Evolutionary conservation across 2,888 invertebrate species (phyloP).

Genomic region (Microctonus aethiopoides): DNA sequence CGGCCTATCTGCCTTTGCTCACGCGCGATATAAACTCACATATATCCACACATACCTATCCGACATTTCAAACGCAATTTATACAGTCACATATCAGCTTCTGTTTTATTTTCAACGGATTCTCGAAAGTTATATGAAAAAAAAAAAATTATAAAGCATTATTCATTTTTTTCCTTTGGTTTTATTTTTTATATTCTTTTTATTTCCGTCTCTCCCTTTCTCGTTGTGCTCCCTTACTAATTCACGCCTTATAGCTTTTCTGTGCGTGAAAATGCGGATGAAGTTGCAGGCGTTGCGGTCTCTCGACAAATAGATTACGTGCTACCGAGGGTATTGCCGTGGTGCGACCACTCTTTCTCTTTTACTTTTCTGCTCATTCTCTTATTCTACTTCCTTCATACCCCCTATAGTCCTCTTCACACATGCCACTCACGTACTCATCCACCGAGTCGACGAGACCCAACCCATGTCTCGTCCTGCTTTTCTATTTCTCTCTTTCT

Average conservation of each 20-base stretch:
- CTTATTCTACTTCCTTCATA: constrained; percentile 47
- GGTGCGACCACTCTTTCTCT: constrained; percentile 47
- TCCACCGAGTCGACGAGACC: constrained; percentile 52
- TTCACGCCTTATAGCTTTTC: constrained; percentile 37
- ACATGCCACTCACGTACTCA: constrained; percentile 66
- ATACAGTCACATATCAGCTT: not conserved
- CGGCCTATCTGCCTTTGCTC: not conserved
- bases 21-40: not conserved
- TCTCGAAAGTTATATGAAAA: not conserved
- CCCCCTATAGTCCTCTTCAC: constrained; percentile 44
- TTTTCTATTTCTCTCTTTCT: constrained; percentile 22
- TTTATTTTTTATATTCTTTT: not conserved
- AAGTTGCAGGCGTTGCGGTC: constrained; percentile 56
- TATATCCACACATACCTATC: not conserved
- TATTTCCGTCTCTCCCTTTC: not conserved
- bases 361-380: constrained; percentile 9
- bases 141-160: not conserved
- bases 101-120: not conserved
- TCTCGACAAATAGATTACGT: constrained; percentile 67
- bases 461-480: constrained; percentile 34
- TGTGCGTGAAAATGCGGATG: constrained; percentile 42
- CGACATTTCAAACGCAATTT: not conserved
- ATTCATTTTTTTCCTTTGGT: not conserved
- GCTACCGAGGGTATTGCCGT: constrained; percentile 48
- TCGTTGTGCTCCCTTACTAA: constrained; percentile 9